Conservation (phyloP, 2,888 invertebrate species). For the Amaurobius ferox region DNA sequence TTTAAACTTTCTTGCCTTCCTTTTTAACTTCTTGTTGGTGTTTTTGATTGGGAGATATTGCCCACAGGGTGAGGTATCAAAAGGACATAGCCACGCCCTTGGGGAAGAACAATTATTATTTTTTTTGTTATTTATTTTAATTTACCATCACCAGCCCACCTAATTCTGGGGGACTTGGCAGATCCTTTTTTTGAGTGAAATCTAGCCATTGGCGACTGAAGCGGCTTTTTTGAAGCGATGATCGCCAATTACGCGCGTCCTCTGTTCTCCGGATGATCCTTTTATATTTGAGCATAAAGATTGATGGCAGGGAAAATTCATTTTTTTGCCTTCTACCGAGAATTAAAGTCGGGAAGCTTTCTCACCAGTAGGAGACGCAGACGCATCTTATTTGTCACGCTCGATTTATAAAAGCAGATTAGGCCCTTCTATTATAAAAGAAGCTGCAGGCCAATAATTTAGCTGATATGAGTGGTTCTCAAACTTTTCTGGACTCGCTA, state of each 20-base stretch:
- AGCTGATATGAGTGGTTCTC: too few relatives aligned
- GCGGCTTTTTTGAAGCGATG: slow-evolving; percentile 53
- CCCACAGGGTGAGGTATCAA: slow-evolving; percentile 8
- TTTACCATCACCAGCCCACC: slow-evolving; percentile 42
- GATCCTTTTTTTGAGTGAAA: slow-evolving; percentile 10
- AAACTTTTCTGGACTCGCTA: too few relatives aligned
- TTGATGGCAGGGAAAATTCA: too few relatives aligned
- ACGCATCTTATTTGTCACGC: too few relatives aligned
- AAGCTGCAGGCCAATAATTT: too few relatives aligned
- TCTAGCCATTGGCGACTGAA: slow-evolving; percentile 37
- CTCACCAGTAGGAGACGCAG: too few relatives aligned
- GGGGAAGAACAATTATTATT: slow-evolving; percentile 7
- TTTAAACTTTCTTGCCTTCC: slow-evolving; percentile 1
- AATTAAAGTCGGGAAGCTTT: too few relatives aligned
- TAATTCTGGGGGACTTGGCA: slow-evolving; percentile 33
- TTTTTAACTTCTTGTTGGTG: slow-evolving; percentile 17
- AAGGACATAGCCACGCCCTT: slow-evolving; percentile 40
- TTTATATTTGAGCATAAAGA: too few relatives aligned
- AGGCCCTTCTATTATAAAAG: too few relatives aligned
- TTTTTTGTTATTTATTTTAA: slow-evolving; percentile 37
- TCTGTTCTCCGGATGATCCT: too few relatives aligned
- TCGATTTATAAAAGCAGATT: too few relatives aligned
- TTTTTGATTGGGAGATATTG: background rate
- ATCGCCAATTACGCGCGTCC: slow-evolving; percentile 41
- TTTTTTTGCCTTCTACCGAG: too few relatives aligned